phyloP scores from a whole-genome alignment of 2,113 vertebrate species.

The Aphelocoma coerulescens region DNA sequence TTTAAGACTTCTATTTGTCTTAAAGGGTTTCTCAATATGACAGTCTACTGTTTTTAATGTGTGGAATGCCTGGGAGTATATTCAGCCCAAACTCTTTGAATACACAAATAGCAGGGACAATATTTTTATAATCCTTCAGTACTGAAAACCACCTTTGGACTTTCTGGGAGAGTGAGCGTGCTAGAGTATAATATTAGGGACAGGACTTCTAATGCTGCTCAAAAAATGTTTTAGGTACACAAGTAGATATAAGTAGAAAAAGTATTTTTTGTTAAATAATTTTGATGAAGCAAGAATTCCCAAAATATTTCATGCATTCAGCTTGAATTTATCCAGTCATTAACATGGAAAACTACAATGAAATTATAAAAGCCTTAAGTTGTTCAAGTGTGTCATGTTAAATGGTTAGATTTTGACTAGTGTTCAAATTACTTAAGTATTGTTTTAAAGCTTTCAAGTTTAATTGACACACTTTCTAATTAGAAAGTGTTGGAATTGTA shows the following conservation, averaged over 20 bases:
- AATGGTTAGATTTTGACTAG: not conserved
- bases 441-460: not conserved
- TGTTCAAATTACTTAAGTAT: not conserved
- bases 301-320: not conserved
- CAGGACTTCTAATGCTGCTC: not conserved
- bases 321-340: not conserved
- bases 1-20: not conserved
- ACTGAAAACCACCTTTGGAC: not conserved
- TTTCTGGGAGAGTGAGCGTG: not conserved
- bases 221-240: not conserved
- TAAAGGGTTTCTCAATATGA: not conserved
- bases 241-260: not conserved
- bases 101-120: not conserved
- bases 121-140: not conserved
- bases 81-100: not conserved
- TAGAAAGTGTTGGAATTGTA: not conserved
- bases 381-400: not conserved
- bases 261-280: not conserved
- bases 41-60: not conserved
- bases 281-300: not conserved
- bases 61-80: not conserved
- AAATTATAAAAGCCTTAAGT: not conserved
- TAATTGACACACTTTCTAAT: not conserved
- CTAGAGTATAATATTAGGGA: not conserved
- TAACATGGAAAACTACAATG: not conserved